Evolutionary conservation across 2,888 invertebrate genomes (phyloP), one percentile per base, ranked within the genome.

Genomic region (Melanostoma mellinum): DNA sequence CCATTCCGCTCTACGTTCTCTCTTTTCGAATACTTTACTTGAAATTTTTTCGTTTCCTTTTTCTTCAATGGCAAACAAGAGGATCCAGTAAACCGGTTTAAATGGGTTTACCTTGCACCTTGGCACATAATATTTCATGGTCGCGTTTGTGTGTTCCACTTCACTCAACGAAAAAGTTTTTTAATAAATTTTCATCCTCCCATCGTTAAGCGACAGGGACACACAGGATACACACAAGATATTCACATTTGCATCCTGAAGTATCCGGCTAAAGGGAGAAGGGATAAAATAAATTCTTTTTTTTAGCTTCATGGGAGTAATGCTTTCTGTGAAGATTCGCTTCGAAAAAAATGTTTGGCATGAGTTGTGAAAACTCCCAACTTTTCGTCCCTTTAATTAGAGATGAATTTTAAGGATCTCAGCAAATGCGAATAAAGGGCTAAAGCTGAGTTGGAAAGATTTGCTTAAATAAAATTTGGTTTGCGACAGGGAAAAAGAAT

Each of bases 111-210:
- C 42, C 63, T 77, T 74, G 82, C 82, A 82, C 82, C 82, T 82
- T 82, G 78, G 78, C 82, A 82, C 77, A 82, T 73, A 82, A 78
- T 82, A 73, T 78, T 74, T 78, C 78, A 82, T 58, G 82, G 82
- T 50, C 82, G 77, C 68, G 73, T 77, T 67, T 77, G 68, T 78
- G 48, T 74, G 74, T 67, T 74, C 69, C 61, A 71, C 67, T 79
- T 75, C 79, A 67, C 55, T 79, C 79, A 50, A 71, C 71, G 79
- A 55, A 84, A 82, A 84, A 84, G 74, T 79, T 84, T 84, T 84
- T 84, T 79, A 84, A 84, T 84, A 84, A 79, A 79, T 79, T 79
- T 78, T 42, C 56, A 65, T 44, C 65, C 58, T 20, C 65, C 53
- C 65, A 63, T 35, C 55, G 68, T 36, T 53, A 48, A 71, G 71